phyloP scores from a whole-genome alignment of 2,888 invertebrate species.

The Venusia cambrica region DNA sequence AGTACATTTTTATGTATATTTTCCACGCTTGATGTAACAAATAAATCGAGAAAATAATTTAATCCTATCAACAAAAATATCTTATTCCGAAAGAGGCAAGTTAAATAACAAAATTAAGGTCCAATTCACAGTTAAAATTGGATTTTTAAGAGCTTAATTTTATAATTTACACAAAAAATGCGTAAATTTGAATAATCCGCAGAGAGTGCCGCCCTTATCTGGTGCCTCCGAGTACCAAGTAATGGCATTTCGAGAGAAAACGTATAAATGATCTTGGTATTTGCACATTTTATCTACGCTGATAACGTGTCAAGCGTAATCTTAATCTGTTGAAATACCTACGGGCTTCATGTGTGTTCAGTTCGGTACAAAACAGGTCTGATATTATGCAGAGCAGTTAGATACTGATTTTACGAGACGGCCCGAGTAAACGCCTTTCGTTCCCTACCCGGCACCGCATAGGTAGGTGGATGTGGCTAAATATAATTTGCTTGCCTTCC shows the following conservation, averaged over 20 bases:
- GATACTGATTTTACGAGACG: slow-evolving; percentile 75
- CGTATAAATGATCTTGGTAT: slow-evolving; percentile 32
- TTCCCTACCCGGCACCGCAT: slow-evolving; percentile 40
- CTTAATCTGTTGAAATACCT: slow-evolving; percentile 56
- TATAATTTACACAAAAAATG: slow-evolving; percentile 41
- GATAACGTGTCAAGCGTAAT: slow-evolving; percentile 64
- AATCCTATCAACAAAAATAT: slow-evolving; percentile 16
- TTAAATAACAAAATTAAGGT: slow-evolving; percentile 24
- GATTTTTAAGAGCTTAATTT: slow-evolving; percentile 44
- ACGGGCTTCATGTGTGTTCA: slow-evolving; percentile 56
- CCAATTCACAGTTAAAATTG: slow-evolving; percentile 34
- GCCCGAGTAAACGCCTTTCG: slow-evolving; percentile 57
- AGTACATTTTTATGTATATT: too few species aligned
- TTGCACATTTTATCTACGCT: slow-evolving; percentile 49
- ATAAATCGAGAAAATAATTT: too few species aligned
- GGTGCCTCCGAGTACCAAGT: slow-evolving; percentile 12
- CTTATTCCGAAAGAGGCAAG: slow-evolving; percentile 16
- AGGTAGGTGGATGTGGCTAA: slow-evolving; percentile 41
- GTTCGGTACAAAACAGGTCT: slow-evolving; percentile 55
- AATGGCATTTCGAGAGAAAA: slow-evolving; percentile 15
- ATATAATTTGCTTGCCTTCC: slow-evolving; percentile 46
- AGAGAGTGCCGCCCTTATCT: slow-evolving; percentile 31
- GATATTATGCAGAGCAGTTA: slow-evolving; percentile 67
- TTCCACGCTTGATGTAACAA: too few species aligned
- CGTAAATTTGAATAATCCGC: slow-evolving; percentile 42